Base-by-base conservation (phyloP, 1,140 invertebrate species). In the Antheraea pernyi region DNA sequence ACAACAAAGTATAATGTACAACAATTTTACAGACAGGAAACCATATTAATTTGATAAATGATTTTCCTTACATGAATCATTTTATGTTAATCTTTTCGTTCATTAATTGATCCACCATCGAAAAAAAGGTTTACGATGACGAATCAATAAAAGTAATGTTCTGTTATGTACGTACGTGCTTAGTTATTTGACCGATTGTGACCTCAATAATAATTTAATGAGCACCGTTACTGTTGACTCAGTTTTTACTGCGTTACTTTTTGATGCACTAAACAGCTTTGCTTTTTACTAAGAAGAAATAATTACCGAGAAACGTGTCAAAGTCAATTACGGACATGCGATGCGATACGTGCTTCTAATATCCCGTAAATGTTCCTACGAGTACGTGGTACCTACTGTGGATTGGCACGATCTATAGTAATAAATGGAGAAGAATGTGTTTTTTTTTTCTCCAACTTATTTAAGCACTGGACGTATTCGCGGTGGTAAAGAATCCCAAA, bases 171-270 rank as follows among this genome's bases (percentile, higher is more conserved):
- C 39, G 69, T 76, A 74, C 67, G 68, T 77, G 66, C 65, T 75
- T 70, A 68, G 75, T 70, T 74, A 73, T 85, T 83, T 85, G 86
- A 86, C 83, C 84, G 81, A 85, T 81, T 81, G 72, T 86, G 88
- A 88, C 89, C 89, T 81, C 83, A 81, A 89, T 91, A 83, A 91
- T 53, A 53, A 16, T 53, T 88, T 89, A 91, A 91, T 81, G 82
- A 81, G 72, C 62, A 86, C 89, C 85, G 89, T 91, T 91, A 91
- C 64, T 75, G 11, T 61, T 61, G 82, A 86, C 79, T 85, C 80
- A 85, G 78, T 85, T 88, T 81, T 86, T 84, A 82, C 86, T 88
- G 85, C 84, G 81, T 89, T 88, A 86, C 69, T 79, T 86, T 84
- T 61, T 86, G 79, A 82, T 88, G 88, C 80, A 81, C 77, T 71